These are phyloP conservation scores for Mesembrinibis cayennensis DNA, from an alignment of 2,113 vertebrate genomes.

Conservation along the genomic window DNA sequence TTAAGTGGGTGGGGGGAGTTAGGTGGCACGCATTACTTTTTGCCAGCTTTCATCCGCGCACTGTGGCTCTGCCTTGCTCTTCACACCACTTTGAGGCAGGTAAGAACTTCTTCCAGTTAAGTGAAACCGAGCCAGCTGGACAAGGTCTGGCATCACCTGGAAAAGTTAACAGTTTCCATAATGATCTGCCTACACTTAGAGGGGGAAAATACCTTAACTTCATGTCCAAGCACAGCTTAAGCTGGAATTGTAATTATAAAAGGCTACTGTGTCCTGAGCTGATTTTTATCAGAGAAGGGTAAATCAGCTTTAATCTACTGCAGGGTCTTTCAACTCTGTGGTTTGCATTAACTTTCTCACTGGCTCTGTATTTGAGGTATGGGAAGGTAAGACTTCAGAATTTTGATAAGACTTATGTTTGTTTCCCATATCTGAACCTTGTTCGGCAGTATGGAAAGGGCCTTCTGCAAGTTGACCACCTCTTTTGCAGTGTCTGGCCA, in stretches of 20 bases:
- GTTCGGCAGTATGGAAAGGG: background rate
- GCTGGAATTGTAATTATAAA: background rate
- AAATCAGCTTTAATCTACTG: background rate
- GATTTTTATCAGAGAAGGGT: background rate
- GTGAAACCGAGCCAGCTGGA: background rate
- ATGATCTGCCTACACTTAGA: background rate
- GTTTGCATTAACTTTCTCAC: background rate
- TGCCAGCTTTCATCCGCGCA: background rate
- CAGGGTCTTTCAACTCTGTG: background rate
- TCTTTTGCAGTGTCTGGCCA: background rate
- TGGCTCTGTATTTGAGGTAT: background rate
- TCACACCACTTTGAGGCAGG: background rate
- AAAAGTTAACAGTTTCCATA: background rate
- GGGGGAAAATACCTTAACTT: background rate
- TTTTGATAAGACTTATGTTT: background rate
- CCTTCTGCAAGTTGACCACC: background rate
- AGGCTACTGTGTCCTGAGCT: background rate
- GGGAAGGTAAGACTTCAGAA: background rate
- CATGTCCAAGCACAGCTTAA: background rate
- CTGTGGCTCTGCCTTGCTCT: background rate
- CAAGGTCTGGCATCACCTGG: background rate
- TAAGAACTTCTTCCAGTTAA: background rate
- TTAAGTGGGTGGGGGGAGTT: background rate
- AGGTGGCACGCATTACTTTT: background rate
- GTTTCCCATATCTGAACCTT: background rate